Evolutionary conservation across 2,888 invertebrate genomes (phyloP), one percentile per base, ranked within the genome.

Genomic region (Heterodera filipjevi): DNA sequence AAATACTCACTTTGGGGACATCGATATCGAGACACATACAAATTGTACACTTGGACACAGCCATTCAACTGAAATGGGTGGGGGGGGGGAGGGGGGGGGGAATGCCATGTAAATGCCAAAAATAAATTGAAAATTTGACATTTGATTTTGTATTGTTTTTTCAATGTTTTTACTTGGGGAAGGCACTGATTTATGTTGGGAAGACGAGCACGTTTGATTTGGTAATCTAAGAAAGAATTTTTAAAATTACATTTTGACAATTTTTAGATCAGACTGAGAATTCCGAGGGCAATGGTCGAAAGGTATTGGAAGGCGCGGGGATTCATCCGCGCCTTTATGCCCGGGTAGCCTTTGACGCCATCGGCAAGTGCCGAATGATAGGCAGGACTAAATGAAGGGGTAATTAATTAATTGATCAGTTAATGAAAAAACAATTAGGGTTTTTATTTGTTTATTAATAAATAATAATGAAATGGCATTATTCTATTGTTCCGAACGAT

Each of bases 31-130:
- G 86, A 85, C 39, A 87, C 87, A 81, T 86, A 87, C 27, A 87
- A 80, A 71, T 87, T 87, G 84, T 87, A 87, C 77, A 87, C 84
- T 73, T 85, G 83, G 68, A 87, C 82, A 76, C 87, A 87, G 46
- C 87, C 87, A 39, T 84, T 81, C 27, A 87, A 82, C 86, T 86
- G 80, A 27, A 84, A 81, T 22, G 8, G 30, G 10, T 16, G 14
- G 19, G 22, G 81, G 32, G 8, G 30, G 10, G 5, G 14, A 22
- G 22, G 53, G 53, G 53, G 53, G 6, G 22, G 22, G 6, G 22
- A 49, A 49, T n/a, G 49, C 49, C 16, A 6, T 22, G n/a, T 6
- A 19, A 73, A 46, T n/a, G n/a, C n/a, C 30, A 49, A 74, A 30
- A 30, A 39, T 30, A 32, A 49, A 22, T 49, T 32, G n/a, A 73